phyloP scores from a whole-genome alignment of 2,113 vertebrate species.

The Manacus vitellinus region DNA sequence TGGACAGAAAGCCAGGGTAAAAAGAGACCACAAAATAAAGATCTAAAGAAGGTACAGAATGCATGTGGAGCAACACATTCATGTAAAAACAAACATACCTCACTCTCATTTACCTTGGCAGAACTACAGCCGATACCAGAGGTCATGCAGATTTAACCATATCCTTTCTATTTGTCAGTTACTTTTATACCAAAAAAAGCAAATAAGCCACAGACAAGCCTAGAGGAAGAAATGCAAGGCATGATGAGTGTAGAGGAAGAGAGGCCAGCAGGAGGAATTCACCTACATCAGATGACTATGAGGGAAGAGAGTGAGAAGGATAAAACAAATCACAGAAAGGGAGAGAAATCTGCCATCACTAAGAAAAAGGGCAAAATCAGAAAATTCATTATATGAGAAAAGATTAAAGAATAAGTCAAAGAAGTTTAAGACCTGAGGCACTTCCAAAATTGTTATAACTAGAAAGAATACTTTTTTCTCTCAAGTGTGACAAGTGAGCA shows the following conservation, averaged over 20 bases:
- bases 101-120: background rate
- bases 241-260: background rate
- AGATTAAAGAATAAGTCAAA: background rate
- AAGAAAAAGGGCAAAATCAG: background rate
- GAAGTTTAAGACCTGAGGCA: background rate
- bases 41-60: background rate
- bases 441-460: background rate
- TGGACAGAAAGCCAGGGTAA: background rate
- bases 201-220: background rate
- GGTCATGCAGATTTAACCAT: background rate
- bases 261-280: background rate
- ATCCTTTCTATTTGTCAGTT: background rate
- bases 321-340: background rate
- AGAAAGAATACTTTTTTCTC: background rate
- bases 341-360: background rate
- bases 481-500: background rate
- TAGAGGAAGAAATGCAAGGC: background rate
- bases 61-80: background rate
- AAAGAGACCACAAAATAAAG: background rate
- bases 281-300: background rate
- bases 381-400: background rate
- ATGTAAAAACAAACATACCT: slow-evolving; percentile 12
- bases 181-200: background rate
- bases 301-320: background rate
- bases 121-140: background rate